Evolutionary conservation across 1,140 invertebrate species (phyloP), one percentile per base, ranked within the genome.

Genomic region (Diabrotica virgifera): DNA sequence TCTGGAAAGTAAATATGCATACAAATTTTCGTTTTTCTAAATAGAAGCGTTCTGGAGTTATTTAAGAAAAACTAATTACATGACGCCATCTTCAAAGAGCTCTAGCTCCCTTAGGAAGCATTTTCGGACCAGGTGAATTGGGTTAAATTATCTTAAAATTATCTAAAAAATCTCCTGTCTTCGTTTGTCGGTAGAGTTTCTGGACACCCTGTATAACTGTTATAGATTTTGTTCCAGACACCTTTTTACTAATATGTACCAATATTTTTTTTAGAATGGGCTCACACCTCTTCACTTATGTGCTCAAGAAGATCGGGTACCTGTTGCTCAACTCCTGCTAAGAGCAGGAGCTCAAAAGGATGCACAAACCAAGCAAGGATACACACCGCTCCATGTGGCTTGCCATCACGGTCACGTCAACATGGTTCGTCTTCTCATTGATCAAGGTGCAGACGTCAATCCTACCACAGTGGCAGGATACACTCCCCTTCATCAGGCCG

Each of bases 401-500:
- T 92, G 92, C 70, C 97, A 99, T 80, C 97, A 98, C 82, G 97
- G 96, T 0, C 96, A 98, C 80, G 86, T 92, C 36, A 95, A 95
- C 72, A 97, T 99, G 87, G 94, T 71, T 9, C 85, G 92, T 61
- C 94, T 96, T 79, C 82, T 99, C 13, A 81, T 99, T 13, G 90
- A 96, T 70, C 89, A 95, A 64, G 88, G 84, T 70, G 90, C 87
- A 66, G 89, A 84, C 67, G 87, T 91, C 13, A 85, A 89, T 63
- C 87, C 85, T 50, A 84, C 81, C 13, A 90, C 89, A n/a, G 86
- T 81, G 63, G 88, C 90, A 55, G 95, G 95, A n/a, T 99, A 98
- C 79, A 98, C 97, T 5, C 95, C 97, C 9, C 83, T 99, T 0
- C 97, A 99, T 82, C 96, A 99, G 82, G 96, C 96, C 6, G 95